phyloP scores from a whole-genome alignment of 2,888 invertebrate species.

The Spatulosminthurus flaviceps region DNA sequence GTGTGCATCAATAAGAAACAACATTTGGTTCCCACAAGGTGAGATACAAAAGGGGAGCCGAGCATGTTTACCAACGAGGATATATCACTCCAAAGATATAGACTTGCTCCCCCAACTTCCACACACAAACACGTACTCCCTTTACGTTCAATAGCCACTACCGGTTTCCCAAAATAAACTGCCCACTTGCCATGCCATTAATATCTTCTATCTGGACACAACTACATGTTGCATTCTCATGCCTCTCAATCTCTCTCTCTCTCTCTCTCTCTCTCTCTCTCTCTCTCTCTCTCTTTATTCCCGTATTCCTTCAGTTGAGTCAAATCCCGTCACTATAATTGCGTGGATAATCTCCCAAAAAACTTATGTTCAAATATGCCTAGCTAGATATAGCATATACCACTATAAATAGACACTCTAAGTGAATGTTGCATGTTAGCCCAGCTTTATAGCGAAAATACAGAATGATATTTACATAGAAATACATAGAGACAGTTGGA shows the following conservation, averaged over 20 bases:
- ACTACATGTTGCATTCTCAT: slow-evolving; percentile 28
- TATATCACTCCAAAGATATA: slow-evolving; percentile 11
- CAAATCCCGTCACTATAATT: background rate
- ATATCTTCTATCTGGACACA: background rate
- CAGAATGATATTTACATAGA: too few species aligned
- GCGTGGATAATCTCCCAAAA: too few species aligned
- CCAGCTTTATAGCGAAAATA: too few species aligned
- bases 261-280: too few species aligned
- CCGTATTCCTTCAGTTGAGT: slow-evolving; percentile 14
- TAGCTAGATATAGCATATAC: too few species aligned
- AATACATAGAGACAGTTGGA: too few species aligned
- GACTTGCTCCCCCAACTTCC: slow-evolving; percentile 26
- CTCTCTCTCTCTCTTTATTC: background rate
- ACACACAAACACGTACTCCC: background rate
- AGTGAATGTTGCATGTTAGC: too few species aligned
- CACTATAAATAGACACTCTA: too few species aligned
- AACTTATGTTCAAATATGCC: too few species aligned
- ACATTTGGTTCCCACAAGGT: slow-evolving; percentile 44
- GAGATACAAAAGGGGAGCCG: slow-evolving; percentile 12
- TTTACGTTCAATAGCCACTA: background rate
- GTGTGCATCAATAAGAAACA: slow-evolving; percentile 19
- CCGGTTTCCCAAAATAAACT: slow-evolving; percentile 13
- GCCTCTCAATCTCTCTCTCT: background rate
- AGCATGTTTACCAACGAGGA: background rate
- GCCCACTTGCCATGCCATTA: slow-evolving; percentile 5